Evolutionary conservation across 1,140 invertebrate genomes (phyloP), one percentile per base, ranked within the genome.

Genomic region (Triops longicaudatus): DNA sequence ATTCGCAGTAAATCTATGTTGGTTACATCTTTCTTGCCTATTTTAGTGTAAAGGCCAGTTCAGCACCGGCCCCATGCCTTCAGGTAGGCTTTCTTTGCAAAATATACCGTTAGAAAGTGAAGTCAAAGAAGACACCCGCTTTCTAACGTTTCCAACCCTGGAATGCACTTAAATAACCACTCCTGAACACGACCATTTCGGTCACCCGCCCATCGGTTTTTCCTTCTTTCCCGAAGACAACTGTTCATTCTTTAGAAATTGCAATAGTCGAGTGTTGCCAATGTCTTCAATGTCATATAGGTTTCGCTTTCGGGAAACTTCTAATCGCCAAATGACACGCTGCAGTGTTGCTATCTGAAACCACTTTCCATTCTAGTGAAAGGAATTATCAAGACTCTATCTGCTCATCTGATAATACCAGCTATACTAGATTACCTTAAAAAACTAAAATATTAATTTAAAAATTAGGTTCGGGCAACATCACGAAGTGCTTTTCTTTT

Each of bases 81-180:
- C 7, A 37, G 31, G 31, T 37, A 37, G 50, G 50, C 22, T 63
- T 63, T 63, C 50, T 6, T n/a, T 3, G 14, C 50, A 22, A 9
- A 63, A 63, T 17, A 17, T 63, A 63, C 50, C 50, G 50, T 63
- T 63, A 63, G 50, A 63, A 63, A 63, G 50, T 63, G 50, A 63
- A 17, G 14, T 22, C 50, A 63, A 63, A 17, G 17, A 63, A 63
- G 50, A 63, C 50, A 22, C 0, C 1, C 10, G 22, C 50, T 63
- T 63, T 22, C n/a, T 22, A 63, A 22, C 44, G 44, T 63, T 63
- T 14, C 14, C 44, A 63, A 63, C 22, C 14, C 14, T n/a, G 50
- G 50, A 63, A 17, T 63, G 50, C n/a, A 63, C 22, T 63, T 63
- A 17, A n/a, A n/a, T 63, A 63, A 6, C 17, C 22, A n/a, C 17